Percentiles rank a stretch among this genome's conserved stretches.
Conservation (phyloP, 1,140 invertebrate species). For the Drosophila setifemur region DNA sequence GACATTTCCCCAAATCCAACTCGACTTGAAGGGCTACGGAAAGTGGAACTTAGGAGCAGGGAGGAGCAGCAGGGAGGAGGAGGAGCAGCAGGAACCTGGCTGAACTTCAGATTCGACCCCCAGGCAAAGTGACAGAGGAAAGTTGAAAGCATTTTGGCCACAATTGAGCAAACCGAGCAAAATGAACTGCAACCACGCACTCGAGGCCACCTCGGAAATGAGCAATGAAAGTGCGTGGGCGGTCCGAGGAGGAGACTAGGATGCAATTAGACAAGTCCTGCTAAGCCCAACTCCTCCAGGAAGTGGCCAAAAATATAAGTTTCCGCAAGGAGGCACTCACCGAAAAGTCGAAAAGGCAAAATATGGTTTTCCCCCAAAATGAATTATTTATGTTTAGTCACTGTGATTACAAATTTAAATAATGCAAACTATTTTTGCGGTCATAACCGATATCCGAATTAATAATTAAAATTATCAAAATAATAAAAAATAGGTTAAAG, state of each 20-base stretch:
- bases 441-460: too few species aligned
- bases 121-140: slow-evolving; percentile 38
- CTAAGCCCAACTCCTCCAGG: neutral
- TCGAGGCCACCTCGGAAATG: slow-evolving; percentile 43
- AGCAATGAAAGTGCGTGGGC: slow-evolving; percentile 58
- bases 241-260: slow-evolving; percentile 13
- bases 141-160: slow-evolving; percentile 61
- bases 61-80: too few species aligned
- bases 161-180: slow-evolving; percentile 59
- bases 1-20: slow-evolving; percentile 59
- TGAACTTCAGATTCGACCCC: slow-evolving; percentile 40
- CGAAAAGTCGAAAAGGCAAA: neutral
- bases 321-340: neutral
- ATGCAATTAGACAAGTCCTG: slow-evolving; percentile 49
- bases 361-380: too few species aligned
- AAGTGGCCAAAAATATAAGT: slow-evolving; percentile 5
- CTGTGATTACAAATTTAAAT: too few species aligned
- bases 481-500: too few species aligned
- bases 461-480: too few species aligned
- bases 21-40: slow-evolving; percentile 2
- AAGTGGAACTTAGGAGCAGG: too few species aligned
- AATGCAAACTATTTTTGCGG: too few species aligned
- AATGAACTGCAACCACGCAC: slow-evolving; percentile 37
- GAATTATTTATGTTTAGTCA: too few species aligned
- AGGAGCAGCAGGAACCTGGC: too few species aligned